These are phyloP conservation scores for Dromococcyx pavoninus DNA, from an alignment of 2,797 vertebrate genomes.

Conservation along the genomic window DNA sequence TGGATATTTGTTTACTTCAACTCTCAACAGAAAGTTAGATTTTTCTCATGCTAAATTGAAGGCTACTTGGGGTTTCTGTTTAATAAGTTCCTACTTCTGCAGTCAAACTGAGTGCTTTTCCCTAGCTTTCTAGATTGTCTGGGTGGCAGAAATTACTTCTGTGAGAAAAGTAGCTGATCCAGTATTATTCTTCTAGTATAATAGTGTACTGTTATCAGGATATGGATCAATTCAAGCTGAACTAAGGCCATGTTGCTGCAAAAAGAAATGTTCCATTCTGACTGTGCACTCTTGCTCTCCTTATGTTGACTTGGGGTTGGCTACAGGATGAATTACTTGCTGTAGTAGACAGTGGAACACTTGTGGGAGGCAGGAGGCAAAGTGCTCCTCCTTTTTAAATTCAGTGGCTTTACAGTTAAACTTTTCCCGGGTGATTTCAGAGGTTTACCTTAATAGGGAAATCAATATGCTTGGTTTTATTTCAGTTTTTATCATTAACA, in stretches of 20 bases:
- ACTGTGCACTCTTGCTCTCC: neutral
- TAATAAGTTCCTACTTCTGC: neutral
- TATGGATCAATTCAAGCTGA: neutral
- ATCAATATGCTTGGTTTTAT: neutral
- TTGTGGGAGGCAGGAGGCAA: neutral
- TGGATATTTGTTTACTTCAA: neutral
- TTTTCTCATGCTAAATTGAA: neutral
- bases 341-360: neutral
- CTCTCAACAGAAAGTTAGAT: neutral
- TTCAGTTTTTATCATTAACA: neutral
- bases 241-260: neutral
- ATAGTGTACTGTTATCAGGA: neutral
- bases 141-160: neutral
- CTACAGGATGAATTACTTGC: neutral
- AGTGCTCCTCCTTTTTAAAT: neutral
- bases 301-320: neutral
- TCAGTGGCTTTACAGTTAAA: neutral
- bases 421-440: neutral
- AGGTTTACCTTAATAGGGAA: neutral
- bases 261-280: slow-evolving; percentile 8
- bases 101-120: neutral
- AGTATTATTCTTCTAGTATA: neutral
- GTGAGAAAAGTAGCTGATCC: neutral
- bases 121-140: neutral
- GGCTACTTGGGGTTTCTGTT: neutral